Evolutionary conservation across 1,140 invertebrate species (phyloP).

Genomic region (Stegodyphus dumicola): DNA sequence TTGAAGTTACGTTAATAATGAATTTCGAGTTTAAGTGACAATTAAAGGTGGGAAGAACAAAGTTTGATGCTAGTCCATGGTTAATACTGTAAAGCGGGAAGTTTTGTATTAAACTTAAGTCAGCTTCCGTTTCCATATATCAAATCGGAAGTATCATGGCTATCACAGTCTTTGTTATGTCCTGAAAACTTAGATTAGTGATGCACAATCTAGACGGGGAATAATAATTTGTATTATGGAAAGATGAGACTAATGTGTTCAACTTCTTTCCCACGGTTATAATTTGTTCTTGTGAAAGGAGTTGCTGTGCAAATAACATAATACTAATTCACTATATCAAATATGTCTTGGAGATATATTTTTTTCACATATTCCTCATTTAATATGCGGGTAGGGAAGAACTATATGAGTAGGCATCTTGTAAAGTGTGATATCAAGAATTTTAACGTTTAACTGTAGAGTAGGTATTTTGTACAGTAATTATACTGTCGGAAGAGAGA

Average conservation of each 20-base stretch:
- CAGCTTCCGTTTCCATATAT: constrained; percentile 26
- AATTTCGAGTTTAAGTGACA: constrained; percentile 38
- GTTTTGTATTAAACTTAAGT: not conserved
- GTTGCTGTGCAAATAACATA: no score
- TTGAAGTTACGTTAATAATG: constrained; percentile 28
- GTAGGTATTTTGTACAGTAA: not conserved
- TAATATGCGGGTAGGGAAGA: not conserved
- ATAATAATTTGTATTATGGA: not conserved
- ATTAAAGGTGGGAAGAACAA: constrained; percentile 54
- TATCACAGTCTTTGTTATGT: constrained; percentile 36
- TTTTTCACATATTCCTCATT: not conserved
- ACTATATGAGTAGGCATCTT: not conserved
- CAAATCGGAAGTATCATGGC: not conserved
- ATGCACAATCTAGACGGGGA: constrained; percentile 44
- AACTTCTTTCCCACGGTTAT: no score
- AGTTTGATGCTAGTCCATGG: constrained; percentile 52
- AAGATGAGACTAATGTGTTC: not conserved
- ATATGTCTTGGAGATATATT: not conserved
- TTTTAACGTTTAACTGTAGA: not conserved
- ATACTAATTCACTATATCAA: no score
- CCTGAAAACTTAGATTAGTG: constrained; percentile 45
- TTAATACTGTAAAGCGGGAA: not conserved
- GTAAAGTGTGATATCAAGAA: not conserved
- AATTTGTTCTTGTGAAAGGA: no score
- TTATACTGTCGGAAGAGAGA: not conserved